These are phyloP conservation scores for Xenopus borealis DNA, from an alignment of 2,113 vertebrate species.

Conservation along the genomic window DNA sequence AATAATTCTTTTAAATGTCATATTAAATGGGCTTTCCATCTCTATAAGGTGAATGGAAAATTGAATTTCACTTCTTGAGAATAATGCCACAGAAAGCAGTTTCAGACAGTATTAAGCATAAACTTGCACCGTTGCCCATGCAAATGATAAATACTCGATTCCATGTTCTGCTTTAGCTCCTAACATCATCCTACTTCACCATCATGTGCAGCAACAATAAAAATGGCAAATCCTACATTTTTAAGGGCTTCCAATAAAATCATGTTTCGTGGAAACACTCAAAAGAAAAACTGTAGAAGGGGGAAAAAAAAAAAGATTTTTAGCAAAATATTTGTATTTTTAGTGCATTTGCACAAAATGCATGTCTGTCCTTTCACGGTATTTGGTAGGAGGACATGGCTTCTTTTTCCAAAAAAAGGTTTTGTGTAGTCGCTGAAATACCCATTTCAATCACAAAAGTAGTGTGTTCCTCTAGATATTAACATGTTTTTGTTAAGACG, in stretches of 20 bases:
- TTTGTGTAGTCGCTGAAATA: not conserved
- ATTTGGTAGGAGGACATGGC: conserved; percentile 58
- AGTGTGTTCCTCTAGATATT: too few relatives aligned
- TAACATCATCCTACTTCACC: conserved; percentile 53
- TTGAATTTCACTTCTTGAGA: conserved; percentile 3
- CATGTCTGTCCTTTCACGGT: conserved; percentile 56
- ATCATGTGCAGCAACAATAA: conserved; percentile 51
- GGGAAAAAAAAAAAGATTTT: too few relatives aligned
- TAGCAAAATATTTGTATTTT: conserved; percentile 45
- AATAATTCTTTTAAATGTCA: not conserved
- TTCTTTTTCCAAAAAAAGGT: conserved; percentile 68
- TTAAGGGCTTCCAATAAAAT: conserved; percentile 60
- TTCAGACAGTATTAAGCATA: conserved; percentile 63
- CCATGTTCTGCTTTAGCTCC: conserved; percentile 67
- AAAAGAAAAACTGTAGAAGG: not conserved
- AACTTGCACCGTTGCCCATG: conserved; percentile 71
- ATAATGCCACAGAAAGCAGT: conserved; percentile 38
- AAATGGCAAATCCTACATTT: conserved; percentile 51
- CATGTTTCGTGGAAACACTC: conserved; percentile 48
- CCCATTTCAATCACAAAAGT: too few relatives aligned
- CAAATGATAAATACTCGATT: conserved; percentile 71
- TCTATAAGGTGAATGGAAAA: conserved; percentile 3
- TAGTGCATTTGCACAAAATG: conserved; percentile 57
- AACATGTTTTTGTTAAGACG: too few relatives aligned
- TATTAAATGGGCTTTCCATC: conserved; percentile 5